Conservation (phyloP, 2,113 vertebrate genomes). For the Cyanistes caeruleus region DNA sequence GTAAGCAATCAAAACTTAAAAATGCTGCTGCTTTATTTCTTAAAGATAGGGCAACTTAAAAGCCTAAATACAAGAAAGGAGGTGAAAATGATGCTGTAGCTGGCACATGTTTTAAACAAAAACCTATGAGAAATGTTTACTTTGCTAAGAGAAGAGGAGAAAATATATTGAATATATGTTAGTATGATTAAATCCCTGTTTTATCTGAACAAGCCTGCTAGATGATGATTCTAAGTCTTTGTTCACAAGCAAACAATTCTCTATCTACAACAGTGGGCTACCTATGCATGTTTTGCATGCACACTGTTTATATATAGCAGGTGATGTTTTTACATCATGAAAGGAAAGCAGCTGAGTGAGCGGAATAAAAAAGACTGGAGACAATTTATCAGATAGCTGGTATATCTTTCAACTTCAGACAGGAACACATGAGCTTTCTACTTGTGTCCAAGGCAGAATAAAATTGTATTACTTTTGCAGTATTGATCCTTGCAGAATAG, state of each 20-base stretch:
- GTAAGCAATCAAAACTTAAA: conserved; percentile 6
- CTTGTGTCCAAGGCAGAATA: conserved; percentile 10
- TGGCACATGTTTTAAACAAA: neutral
- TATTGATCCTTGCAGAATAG: neutral
- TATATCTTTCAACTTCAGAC: neutral
- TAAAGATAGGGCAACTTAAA: neutral
- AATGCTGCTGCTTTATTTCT: conserved; percentile 3
- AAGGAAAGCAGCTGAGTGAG: neutral
- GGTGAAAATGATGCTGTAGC: neutral
- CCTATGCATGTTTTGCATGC: neutral
- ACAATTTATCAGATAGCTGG: neutral
- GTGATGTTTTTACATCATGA: neutral
- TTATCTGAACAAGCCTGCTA: neutral
- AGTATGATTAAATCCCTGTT: neutral
- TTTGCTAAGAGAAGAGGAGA: neutral
- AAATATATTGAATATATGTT: neutral
- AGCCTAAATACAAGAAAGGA: neutral
- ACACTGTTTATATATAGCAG: neutral
- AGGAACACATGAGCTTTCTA: neutral
- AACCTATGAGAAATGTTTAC: neutral
- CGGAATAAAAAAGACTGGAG: neutral
- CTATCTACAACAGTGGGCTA: neutral
- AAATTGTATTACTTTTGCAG: neutral
- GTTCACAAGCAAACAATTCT: neutral
- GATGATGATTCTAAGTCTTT: neutral